These are phyloP conservation scores for Psilopsiagon aurifrons DNA, from an alignment of 2,113 vertebrate species.

Conservation along the genomic window DNA sequence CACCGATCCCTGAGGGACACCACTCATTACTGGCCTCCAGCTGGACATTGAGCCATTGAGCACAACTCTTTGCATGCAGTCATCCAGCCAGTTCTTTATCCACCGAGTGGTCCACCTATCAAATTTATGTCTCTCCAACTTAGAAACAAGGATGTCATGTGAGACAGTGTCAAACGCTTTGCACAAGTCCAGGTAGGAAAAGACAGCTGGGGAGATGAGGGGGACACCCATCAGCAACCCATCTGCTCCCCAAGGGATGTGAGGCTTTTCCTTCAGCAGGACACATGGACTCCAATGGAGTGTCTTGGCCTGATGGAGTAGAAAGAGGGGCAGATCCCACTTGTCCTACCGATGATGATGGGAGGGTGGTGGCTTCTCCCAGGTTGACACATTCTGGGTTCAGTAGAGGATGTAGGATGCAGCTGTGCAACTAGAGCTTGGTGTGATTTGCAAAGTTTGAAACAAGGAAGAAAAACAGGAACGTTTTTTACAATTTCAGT, in stretches of 20 bases:
- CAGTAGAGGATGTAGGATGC: neutral
- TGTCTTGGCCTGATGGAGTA: neutral
- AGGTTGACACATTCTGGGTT: neutral
- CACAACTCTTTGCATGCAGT: too few species aligned
- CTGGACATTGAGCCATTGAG: too few species aligned
- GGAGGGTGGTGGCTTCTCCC: neutral
- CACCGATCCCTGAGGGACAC: too few species aligned
- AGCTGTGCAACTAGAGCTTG: neutral
- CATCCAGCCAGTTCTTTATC: too few species aligned
- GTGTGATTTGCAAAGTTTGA: neutral
- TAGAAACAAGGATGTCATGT: too few species aligned
- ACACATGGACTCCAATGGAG: rapidly evolving
- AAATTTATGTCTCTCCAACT: too few species aligned
- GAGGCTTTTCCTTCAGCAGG: neutral
- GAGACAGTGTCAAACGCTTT: too few species aligned
- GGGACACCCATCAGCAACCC: neutral
- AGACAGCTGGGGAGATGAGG: neutral
- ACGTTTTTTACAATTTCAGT: neutral
- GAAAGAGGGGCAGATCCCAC: neutral
- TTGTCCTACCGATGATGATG: rapidly evolving
- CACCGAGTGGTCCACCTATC: too few species aligned
- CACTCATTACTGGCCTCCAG: too few species aligned
- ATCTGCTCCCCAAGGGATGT: neutral
- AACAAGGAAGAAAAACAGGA: neutral
- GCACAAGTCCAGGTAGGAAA: too few species aligned